Conservation (phyloP, 1,140 invertebrate species). For the Macrotrachela quadricornifera region DNA sequence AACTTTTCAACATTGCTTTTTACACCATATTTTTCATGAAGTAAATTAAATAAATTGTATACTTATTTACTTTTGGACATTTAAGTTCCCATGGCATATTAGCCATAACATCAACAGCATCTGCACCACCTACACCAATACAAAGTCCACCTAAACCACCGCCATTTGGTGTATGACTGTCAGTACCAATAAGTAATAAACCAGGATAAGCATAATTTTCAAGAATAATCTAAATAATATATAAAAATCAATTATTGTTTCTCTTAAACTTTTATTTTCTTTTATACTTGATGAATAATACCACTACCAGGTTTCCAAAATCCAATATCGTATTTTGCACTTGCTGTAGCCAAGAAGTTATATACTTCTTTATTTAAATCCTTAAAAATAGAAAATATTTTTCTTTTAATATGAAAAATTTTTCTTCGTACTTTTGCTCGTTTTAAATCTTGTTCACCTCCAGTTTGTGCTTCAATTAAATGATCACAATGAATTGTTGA, state of each 20-base stretch:
- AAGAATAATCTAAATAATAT: conserved; percentile 48
- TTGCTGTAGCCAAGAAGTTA: conserved; percentile 72
- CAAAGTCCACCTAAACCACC: conserved; percentile 85
- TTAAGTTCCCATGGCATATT: conserved; percentile 97
- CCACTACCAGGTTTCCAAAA: conserved; percentile 99
- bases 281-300: conserved; percentile 77
- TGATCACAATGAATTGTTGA: conserved; percentile 99
- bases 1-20: too few species aligned
- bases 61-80: conserved; percentile 90
- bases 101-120: conserved; percentile 99
- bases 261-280: too few species aligned
- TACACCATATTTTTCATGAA: too few species aligned
- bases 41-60: too few species aligned
- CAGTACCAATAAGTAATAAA: conserved; percentile 84
- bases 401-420: background rate
- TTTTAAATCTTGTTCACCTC: conserved; percentile 65
- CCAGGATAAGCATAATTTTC: conserved; percentile 99
- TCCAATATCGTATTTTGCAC: conserved; percentile 91
- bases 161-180: conserved; percentile 97
- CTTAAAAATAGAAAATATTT: conserved; percentile 15
- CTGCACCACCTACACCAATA: conserved; percentile 96
- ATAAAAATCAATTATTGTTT: too few species aligned
- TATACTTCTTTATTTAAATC: conserved; percentile 91
- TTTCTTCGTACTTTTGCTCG: conserved; percentile 47
- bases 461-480: conserved; percentile 86